These are phyloP conservation scores for Adelges cooleyi DNA, from an alignment of 1,140 invertebrate species.

Conservation along the genomic window DNA sequence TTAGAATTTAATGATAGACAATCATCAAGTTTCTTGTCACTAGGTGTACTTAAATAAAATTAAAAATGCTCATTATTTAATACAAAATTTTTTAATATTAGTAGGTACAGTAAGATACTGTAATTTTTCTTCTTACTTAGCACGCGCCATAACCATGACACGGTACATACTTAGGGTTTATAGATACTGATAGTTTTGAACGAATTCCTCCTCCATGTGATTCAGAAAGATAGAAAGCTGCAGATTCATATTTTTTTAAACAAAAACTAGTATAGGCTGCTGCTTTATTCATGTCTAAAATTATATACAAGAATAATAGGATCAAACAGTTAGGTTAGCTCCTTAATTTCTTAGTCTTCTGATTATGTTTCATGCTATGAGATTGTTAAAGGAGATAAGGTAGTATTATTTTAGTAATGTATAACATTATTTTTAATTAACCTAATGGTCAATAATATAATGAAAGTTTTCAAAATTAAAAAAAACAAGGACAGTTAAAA, in stretches of 20 bases:
- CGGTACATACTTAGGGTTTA: not conserved
- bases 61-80: not conserved
- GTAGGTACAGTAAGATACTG: too few relatives aligned
- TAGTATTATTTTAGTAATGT: not conserved
- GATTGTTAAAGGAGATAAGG: not conserved
- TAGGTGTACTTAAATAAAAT: not conserved
- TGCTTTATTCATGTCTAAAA: slow-evolving; percentile 17
- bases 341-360: not conserved
- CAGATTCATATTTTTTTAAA: slow-evolving; percentile 1
- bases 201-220: slow-evolving; percentile 23
- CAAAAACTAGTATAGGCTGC: not conserved
- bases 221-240: slow-evolving; percentile 1
- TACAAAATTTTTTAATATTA: too few relatives aligned
- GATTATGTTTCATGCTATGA: not conserved
- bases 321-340: too few relatives aligned
- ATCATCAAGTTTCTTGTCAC: not conserved
- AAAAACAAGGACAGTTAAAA: not conserved
- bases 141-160: too few relatives aligned
- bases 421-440: not conserved
- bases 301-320: not conserved
- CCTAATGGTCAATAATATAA: not conserved
- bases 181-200: not conserved
- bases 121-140: too few relatives aligned
- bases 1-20: slow-evolving; percentile 12
- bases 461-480: not conserved